Evolutionary conservation across 2,113 vertebrate genomes (phyloP).

Genomic region (Datnioides undecimradiatus): DNA sequence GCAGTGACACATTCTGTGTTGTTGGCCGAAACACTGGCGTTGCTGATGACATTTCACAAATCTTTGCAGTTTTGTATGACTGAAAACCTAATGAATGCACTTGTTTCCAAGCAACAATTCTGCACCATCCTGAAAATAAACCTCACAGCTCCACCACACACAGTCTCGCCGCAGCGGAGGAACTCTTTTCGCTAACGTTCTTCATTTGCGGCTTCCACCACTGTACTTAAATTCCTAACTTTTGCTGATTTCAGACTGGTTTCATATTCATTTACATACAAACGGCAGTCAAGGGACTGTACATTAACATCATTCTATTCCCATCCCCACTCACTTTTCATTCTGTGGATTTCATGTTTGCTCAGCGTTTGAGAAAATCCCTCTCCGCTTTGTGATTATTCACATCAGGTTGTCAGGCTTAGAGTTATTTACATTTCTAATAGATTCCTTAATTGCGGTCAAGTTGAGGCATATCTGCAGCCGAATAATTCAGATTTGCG

Average conservation of each 20-base stretch:
- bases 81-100: constrained; percentile 4
- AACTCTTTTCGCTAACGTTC: background rate
- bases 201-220: background rate
- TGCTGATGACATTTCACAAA: constrained; percentile 37
- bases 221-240: background rate
- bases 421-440: constrained; percentile 77
- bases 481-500: constrained; percentile 15
- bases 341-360: constrained; percentile 58
- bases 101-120: background rate
- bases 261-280: background rate
- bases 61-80: background rate
- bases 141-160: background rate
- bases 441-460: constrained; percentile 79
- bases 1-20: background rate
- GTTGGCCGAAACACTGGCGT: background rate
- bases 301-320: constrained; percentile 31
- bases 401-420: constrained; percentile 64
- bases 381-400: constrained; percentile 62
- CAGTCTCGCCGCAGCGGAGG: background rate
- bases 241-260: too few relatives aligned
- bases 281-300: constrained; percentile 7
- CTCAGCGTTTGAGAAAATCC: constrained; percentile 63
- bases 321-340: constrained; percentile 30
- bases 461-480: constrained; percentile 55
- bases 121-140: background rate